Conservation (phyloP, 2,113 vertebrate genomes). For the Gila orcuttii region DNA sequence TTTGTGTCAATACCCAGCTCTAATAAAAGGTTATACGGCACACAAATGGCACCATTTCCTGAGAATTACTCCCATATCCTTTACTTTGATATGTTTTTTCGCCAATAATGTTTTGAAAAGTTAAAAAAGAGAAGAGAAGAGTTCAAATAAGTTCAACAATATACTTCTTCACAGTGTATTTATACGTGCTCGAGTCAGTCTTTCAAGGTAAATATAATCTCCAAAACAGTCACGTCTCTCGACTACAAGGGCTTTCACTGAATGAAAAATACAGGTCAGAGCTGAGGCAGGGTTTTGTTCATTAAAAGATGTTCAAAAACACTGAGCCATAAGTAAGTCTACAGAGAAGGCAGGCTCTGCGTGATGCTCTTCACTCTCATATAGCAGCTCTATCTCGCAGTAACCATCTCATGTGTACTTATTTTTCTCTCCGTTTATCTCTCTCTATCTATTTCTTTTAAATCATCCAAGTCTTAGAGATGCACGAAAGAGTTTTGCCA, state of each 20-base stretch:
- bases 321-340: neutral
- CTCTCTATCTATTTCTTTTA: neutral
- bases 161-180: neutral
- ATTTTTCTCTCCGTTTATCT: neutral
- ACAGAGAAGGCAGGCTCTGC: neutral
- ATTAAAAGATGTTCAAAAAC: neutral
- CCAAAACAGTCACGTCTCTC: conserved; percentile 5
- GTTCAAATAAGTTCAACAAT: neutral
- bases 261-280: neutral
- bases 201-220: conserved; percentile 15
- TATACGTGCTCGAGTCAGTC: neutral
- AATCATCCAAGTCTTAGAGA: neutral
- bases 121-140: neutral
- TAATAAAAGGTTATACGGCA: neutral
- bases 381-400: neutral
- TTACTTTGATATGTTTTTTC: neutral
- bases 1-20: too few relatives aligned
- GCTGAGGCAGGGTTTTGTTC: neutral
- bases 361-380: neutral
- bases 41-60: neutral
- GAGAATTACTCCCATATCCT: neutral
- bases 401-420: neutral
- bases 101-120: neutral
- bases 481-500: neutral
- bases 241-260: neutral